A percentile compares a stretch with the other conserved stretches of the same genome.
Evolutionary conservation across 2,888 invertebrate genomes (phyloP).

Genomic region (Colletes collaris): DNA sequence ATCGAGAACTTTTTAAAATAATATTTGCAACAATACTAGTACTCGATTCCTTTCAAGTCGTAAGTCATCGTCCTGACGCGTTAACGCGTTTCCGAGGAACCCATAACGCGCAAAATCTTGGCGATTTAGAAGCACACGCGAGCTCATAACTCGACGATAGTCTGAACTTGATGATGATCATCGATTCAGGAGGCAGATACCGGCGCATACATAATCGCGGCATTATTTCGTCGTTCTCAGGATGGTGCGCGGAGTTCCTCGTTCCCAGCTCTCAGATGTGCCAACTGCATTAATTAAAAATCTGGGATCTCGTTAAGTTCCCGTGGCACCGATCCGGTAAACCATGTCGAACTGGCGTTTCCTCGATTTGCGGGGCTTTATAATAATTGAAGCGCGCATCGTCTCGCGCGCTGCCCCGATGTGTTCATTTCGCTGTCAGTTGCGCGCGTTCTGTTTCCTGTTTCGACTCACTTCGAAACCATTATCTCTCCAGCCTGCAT

Average conservation of each 20-base stretch:
- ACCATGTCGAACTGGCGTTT: constrained; percentile 63
- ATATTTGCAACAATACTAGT: no score
- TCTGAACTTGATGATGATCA: constrained; percentile 66
- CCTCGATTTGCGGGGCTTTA: constrained; percentile 32
- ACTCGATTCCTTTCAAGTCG: not conserved
- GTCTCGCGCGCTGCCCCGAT: constrained; percentile 14
- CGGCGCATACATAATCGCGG: constrained; percentile 61
- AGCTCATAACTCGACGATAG: constrained; percentile 30
- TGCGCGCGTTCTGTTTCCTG: constrained; percentile 27
- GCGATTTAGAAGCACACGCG: constrained; percentile 43
- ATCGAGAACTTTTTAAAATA: no score
- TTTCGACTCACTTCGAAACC: constrained; percentile 10
- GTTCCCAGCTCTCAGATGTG: constrained; percentile 77
- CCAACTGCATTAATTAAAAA: constrained; percentile 75
- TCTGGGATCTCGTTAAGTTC: constrained; percentile 69
- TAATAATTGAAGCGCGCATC: constrained; percentile 41
- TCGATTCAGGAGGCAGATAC: constrained; percentile 66
- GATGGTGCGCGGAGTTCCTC: constrained; percentile 66
- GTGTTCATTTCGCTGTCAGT: constrained; percentile 34
- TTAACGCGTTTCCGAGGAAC: constrained; percentile 35
- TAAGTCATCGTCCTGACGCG: constrained; percentile 8
- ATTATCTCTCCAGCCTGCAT: constrained; percentile 17
- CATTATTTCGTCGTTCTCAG: constrained; percentile 77
- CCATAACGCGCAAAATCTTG: constrained; percentile 48
- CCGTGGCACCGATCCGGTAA: constrained; percentile 66